phyloP scores from a whole-genome alignment of 2,797 vertebrate species.

The Lepilemur ruficaudatus region DNA sequence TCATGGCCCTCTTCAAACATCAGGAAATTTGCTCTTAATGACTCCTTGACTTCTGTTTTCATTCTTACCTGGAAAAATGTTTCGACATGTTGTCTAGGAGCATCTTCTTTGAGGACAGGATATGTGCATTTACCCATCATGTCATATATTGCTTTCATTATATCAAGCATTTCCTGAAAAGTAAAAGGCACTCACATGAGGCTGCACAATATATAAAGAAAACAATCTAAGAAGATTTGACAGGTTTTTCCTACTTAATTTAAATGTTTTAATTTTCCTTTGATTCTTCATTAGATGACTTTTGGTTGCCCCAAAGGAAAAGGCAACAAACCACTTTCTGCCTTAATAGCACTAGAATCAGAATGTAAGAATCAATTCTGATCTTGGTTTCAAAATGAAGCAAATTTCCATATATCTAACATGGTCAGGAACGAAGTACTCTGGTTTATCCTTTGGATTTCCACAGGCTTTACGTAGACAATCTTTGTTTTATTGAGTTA shows the following conservation, averaged over 20 bases:
- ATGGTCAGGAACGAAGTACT: not conserved
- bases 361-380: not conserved
- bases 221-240: not conserved
- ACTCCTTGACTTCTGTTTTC: not conserved
- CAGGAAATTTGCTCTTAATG: not conserved
- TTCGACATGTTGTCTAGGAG: conserved; percentile 96
- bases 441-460: not conserved
- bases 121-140: conserved; percentile 99
- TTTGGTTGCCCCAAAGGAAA: not conserved
- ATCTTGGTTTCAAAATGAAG: not conserved
- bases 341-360: not conserved
- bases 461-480: not conserved
- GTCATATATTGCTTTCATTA: conserved; percentile 99
- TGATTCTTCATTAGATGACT: not conserved
- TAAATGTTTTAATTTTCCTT: not conserved
- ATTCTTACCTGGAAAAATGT: conserved; percentile 95
- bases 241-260: not conserved
- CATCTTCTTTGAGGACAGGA: conserved; percentile 95
- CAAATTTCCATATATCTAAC: not conserved
- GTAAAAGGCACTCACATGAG: not conserved
- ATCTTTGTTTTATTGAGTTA: not conserved
- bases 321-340: not conserved
- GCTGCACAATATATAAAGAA: not conserved
- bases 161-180: conserved; percentile 97
- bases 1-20: not conserved